Conservation (phyloP, 2,797 vertebrate species). For the Paedocypris micromegethes region DNA sequence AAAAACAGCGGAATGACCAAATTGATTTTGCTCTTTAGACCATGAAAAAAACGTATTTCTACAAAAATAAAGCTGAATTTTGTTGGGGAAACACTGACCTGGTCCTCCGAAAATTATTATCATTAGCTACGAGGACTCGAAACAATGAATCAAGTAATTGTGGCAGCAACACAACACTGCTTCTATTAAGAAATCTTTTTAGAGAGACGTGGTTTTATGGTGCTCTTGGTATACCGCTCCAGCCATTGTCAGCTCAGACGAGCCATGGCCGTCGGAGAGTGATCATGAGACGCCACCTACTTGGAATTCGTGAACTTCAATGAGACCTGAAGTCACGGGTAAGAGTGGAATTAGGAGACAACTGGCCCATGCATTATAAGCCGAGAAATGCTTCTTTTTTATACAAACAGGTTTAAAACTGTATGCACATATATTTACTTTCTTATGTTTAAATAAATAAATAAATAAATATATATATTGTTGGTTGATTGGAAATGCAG, state of each 20-base stretch:
- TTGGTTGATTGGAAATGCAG: too few relatives aligned
- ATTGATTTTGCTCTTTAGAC: too few relatives aligned
- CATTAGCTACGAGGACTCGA: too few relatives aligned
- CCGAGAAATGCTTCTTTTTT: constrained; percentile 38
- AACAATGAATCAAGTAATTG: too few relatives aligned
- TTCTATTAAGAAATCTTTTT: constrained; percentile 29
- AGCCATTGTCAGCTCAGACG: constrained; percentile 71
- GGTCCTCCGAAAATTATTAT: too few relatives aligned
- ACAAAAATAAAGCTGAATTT: too few relatives aligned
- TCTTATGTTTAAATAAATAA: too few relatives aligned
- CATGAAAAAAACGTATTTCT: too few relatives aligned
- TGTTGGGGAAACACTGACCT: too few relatives aligned
- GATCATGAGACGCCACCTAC: constrained; percentile 65
- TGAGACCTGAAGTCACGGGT: constrained; percentile 50
- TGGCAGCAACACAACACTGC: neutral
- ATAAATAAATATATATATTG: too few relatives aligned
- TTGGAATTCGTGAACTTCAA: constrained; percentile 56
- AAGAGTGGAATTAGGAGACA: constrained; percentile 38
- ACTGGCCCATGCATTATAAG: constrained; percentile 9
- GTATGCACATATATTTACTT: neutral
- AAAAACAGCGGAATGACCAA: too few relatives aligned
- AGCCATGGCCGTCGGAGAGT: constrained; percentile 54
- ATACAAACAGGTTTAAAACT: neutral
- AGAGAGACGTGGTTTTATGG: constrained; percentile 44
- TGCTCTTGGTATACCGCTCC: constrained; percentile 62